Percentiles rank a stretch among this genome's conserved stretches.
Evolutionary conservation across 2,113 vertebrate species (phyloP).

Genomic region (Barnardius zonarius): DNA sequence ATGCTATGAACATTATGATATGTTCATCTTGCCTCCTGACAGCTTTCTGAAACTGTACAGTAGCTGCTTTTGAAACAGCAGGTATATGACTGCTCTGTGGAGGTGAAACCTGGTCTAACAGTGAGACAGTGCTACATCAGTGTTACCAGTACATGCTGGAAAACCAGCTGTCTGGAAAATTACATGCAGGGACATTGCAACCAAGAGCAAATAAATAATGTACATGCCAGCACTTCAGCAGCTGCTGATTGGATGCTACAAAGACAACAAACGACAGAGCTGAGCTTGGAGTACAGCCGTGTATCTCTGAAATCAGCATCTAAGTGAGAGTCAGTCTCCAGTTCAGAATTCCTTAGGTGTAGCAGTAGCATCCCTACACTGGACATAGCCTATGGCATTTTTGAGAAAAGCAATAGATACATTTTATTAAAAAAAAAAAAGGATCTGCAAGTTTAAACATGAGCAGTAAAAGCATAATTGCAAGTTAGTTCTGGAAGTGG

Average conservation of each 20-base stretch:
- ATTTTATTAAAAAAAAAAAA: neutral
- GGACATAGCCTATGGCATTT: neutral
- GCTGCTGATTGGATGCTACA: neutral
- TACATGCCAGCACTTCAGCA: neutral
- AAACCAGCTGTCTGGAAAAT: conserved; percentile 11
- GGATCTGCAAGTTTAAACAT: neutral
- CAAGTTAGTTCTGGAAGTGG: neutral
- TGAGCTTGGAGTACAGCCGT: neutral
- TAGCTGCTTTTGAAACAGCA: neutral
- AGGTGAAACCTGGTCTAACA: neutral
- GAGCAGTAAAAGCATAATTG: neutral
- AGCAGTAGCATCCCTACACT: neutral
- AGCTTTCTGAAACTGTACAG: neutral
- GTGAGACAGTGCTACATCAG: neutral
- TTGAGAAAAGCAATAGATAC: neutral
- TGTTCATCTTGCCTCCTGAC: neutral
- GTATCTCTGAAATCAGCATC: neutral
- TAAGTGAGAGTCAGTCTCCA: neutral
- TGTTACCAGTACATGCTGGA: neutral
- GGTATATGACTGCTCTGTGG: neutral
- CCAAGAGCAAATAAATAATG: neutral
- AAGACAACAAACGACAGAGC: neutral
- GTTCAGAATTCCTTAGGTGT: neutral
- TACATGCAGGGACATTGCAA: neutral
- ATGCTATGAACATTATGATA: neutral